Evolutionary conservation across 2,113 vertebrate species (phyloP).

Genomic region (Ia io): DNA sequence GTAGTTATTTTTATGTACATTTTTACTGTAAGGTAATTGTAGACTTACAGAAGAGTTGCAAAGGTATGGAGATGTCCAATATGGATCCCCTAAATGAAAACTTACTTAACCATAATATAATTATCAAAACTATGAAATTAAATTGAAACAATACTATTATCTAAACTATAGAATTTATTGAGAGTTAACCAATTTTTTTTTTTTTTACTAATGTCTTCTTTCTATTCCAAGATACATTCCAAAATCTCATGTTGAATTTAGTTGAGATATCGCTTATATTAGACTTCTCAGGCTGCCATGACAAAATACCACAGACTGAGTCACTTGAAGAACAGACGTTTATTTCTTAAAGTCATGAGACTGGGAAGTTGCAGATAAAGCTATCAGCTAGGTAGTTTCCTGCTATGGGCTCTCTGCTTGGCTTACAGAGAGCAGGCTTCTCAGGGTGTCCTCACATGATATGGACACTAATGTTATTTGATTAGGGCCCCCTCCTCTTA

Average conservation of each 20-base stretch:
- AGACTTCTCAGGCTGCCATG: not conserved
- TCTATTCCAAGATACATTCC: not conserved
- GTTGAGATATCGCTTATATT: not conserved
- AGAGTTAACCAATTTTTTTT: not conserved
- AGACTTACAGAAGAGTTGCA: not conserved
- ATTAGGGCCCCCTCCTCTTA: not conserved
- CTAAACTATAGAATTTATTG: not conserved
- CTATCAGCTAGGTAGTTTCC: not conserved
- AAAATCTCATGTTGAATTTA: not conserved
- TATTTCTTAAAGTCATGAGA: not conserved
- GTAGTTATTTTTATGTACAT: not conserved
- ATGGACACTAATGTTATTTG: not conserved
- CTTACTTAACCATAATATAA: not conserved
- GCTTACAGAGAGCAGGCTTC: not conserved
- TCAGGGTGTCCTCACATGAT: not conserved
- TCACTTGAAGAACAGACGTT: not conserved
- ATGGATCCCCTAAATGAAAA: not conserved
- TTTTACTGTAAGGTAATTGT: not conserved
- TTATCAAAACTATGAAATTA: not conserved
- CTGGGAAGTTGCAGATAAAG: not conserved
- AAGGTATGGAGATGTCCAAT: not conserved
- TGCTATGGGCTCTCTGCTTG: not conserved
- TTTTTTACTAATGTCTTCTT: not conserved
- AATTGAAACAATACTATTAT: not conserved
- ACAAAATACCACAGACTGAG: not conserved